Percentiles rank a stretch among this genome's conserved stretches.
Evolutionary conservation across 2,113 vertebrate genomes (phyloP).

Genomic region (Ranitomeya imitator): DNA sequence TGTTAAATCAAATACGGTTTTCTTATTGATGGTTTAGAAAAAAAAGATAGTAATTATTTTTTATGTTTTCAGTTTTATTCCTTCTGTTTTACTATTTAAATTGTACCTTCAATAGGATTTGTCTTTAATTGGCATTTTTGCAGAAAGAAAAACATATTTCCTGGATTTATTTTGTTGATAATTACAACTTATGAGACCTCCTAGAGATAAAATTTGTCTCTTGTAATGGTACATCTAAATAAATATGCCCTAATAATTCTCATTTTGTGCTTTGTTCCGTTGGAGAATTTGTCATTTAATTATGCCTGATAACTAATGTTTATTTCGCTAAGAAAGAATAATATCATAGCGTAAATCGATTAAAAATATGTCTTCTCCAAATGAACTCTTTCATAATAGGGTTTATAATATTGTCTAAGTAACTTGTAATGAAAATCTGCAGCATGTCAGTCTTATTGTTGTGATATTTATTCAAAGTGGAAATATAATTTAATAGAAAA

Average conservation of each 20-base stretch:
- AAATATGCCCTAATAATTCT: constrained; percentile 29
- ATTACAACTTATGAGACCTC: constrained; percentile 13
- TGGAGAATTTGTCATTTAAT: constrained; percentile 26
- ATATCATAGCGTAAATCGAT: constrained; percentile 39
- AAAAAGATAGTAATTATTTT: too few relatives aligned
- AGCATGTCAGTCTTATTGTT: constrained; percentile 10
- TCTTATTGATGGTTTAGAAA: too few relatives aligned
- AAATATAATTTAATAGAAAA: neutral
- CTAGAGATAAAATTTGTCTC: neutral
- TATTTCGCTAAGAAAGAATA: neutral
- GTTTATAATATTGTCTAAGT: constrained; percentile 32
- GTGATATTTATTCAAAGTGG: constrained; percentile 15
- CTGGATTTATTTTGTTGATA: constrained; percentile 5
- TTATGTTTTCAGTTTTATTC: too few relatives aligned
- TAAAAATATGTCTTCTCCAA: constrained; percentile 33
- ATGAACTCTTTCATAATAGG: constrained; percentile 27
- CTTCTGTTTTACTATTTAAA: too few relatives aligned
- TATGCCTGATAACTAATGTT: constrained; percentile 28
- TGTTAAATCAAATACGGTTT: too few relatives aligned
- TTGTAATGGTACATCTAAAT: constrained; percentile 17
- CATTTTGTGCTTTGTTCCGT: constrained; percentile 9
- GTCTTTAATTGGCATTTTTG: neutral
- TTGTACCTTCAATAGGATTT: too few relatives aligned
- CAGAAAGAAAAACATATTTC: constrained; percentile 11
- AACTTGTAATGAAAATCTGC: constrained; percentile 31